These are phyloP conservation scores for Hydrolagus affinis DNA, from an alignment of 2,113 vertebrate genomes.

Conservation along the genomic window DNA sequence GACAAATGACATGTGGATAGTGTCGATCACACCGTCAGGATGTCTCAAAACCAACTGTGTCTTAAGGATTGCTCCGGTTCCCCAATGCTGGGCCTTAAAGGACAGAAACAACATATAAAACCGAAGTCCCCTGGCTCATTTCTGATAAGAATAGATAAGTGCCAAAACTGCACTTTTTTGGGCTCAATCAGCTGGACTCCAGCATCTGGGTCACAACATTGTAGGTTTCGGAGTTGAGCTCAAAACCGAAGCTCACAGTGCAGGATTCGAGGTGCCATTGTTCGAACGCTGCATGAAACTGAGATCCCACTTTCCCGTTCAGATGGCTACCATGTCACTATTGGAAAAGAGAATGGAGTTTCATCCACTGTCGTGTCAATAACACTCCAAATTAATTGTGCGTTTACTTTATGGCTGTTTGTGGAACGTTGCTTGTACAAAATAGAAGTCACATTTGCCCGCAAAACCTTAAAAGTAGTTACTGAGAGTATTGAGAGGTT, in stretches of 20 bases:
- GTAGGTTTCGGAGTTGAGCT: not conserved
- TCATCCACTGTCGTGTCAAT: not conserved
- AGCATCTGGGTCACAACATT: not conserved
- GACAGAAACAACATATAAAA: too few species aligned
- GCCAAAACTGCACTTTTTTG: too few species aligned
- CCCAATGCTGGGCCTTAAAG: too few species aligned
- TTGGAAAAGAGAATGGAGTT: not conserved
- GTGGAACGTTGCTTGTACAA: not conserved
- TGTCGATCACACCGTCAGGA: too few species aligned
- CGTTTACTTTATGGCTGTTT: not conserved
- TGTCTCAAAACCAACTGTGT: too few species aligned
- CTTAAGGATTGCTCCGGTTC: too few species aligned
- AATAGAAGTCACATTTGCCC: not conserved
- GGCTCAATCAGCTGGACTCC: not conserved
- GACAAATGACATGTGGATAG: too few species aligned
- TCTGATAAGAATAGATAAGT: too few species aligned
- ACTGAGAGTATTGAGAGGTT: too few species aligned
- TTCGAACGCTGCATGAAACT: not conserved
- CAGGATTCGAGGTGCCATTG: not conserved
- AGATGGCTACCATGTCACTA: not conserved
- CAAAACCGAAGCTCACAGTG: not conserved
- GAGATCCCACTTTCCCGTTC: not conserved
- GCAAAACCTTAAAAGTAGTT: not conserved
- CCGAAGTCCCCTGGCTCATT: too few species aligned
- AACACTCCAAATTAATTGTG: not conserved